Conservation (phyloP, 2,888 invertebrate species). For the Celastrina argiolus region DNA sequence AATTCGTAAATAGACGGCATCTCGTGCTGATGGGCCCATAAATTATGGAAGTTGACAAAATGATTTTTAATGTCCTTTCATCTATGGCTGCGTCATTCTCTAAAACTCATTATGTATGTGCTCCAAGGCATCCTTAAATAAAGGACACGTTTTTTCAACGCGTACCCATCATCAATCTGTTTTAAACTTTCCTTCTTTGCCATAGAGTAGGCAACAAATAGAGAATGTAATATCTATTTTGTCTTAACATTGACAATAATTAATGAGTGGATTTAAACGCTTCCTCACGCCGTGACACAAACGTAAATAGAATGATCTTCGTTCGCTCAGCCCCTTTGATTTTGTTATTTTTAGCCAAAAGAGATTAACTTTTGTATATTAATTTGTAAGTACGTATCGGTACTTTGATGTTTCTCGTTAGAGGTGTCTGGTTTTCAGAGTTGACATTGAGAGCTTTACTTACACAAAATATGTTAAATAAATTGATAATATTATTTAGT, state of each 20-base stretch:
- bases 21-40: slow-evolving; percentile 54
- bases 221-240: slow-evolving; percentile 75
- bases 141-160: slow-evolving; percentile 67
- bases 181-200: slow-evolving; percentile 62
- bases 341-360: slow-evolving; percentile 71
- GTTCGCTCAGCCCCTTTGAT: slow-evolving; percentile 72
- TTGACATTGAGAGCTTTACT: slow-evolving; percentile 34
- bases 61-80: slow-evolving; percentile 65
- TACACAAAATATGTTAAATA: slow-evolving; percentile 25
- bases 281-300: slow-evolving; percentile 79
- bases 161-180: slow-evolving; percentile 67
- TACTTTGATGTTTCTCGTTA: slow-evolving; percentile 73
- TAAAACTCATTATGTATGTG: slow-evolving; percentile 63
- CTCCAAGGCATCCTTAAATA: slow-evolving; percentile 59
- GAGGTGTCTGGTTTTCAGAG: slow-evolving; percentile 67
- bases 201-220: slow-evolving; percentile 67
- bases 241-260: slow-evolving; percentile 76
- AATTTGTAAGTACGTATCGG: slow-evolving; percentile 66
- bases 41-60: slow-evolving; percentile 71
- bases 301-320: slow-evolving; percentile 76
- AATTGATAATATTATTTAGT: too few relatives aligned
- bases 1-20: slow-evolving; percentile 53
- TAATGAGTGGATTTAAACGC: slow-evolving; percentile 78
- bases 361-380: slow-evolving; percentile 67
- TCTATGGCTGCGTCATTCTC: slow-evolving; percentile 61